phyloP scores from a whole-genome alignment of 2,113 vertebrate genomes.

The Natator depressus region DNA sequence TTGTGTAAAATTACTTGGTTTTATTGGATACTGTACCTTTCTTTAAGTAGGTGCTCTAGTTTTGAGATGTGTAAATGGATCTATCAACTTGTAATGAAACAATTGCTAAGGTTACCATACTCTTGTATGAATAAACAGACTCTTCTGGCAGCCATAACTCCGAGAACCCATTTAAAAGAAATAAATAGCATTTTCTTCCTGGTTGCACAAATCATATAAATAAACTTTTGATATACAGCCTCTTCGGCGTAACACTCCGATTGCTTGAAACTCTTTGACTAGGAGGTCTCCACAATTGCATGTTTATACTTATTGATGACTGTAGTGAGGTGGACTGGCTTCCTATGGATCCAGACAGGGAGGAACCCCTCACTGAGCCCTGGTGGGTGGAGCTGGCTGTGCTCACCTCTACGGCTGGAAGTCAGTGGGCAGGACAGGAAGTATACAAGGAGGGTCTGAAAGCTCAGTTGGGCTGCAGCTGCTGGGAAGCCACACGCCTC shows the following conservation, averaged over 20 bases:
- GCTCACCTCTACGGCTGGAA: no score
- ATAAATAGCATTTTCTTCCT: neutral
- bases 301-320: conserved; percentile 15
- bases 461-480: no score
- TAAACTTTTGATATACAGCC: conserved; percentile 24
- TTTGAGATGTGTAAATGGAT: conserved; percentile 10
- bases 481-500: no score
- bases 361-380: no score
- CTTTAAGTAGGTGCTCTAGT: neutral
- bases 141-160: conserved; percentile 41
- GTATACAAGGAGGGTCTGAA: no score
- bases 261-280: neutral
- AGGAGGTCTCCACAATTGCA: conserved; percentile 23
- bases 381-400: no score
- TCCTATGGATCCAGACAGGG: no score
- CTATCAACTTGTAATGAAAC: conserved; percentile 37
- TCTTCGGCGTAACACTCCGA: no score
- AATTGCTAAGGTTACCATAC: conserved; percentile 70
- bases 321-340: no score
- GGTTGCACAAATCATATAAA: conserved; percentile 57
- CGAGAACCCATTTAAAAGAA: neutral
- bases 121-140: conserved; percentile 51
- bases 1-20: neutral
- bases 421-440: no score
- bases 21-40: neutral